Base-by-base conservation (phyloP, 2,888 invertebrate genomes). In the Lepidonotus clava region DNA sequence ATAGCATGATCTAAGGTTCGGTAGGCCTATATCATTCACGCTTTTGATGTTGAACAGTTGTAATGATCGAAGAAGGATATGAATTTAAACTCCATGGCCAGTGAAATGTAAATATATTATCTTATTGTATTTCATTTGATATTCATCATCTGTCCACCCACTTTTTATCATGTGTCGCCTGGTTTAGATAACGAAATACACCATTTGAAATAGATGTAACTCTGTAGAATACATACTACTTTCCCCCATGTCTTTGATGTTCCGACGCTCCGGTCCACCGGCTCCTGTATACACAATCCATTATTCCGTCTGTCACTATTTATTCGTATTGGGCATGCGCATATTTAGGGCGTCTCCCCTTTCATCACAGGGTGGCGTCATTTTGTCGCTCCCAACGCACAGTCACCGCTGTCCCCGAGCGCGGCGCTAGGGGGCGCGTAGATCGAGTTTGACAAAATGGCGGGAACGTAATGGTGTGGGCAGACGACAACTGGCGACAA, bases 401-500 rank as follows among this genome's bases (percentile, higher is more conserved):
- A 28, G 21, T 11, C 24, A 32, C 24, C 61, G 28, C 11, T 32
- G 61, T 61, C 61, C 61, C 61, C 24, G 61, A 61, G 61, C 61
- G 61, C n/a, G 4, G 32, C 61, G 14, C 61, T 32, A 61, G 61
- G 61, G 61, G 61, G 28, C 61, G 61, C 61, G 28, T 2, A 4
- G 61, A 61, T 4, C 61, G 61, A 28, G 28, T n/a, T 61, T 11
- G 5, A 24, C 21, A 28, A 61, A n/a, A 24, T 18, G n/a, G 61
- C n/a, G 61, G 56, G 24, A 61, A 61, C 24, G 61, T 61, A 61
- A 61, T 61, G 61, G 24, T 32, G 24, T n/a, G 28, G 24, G 61
- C 61, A 61, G 61, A 61, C 61, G 61, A 61, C 61, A 61, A 1
- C 61, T n/a, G 61, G 11, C 61, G 61, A 61, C 61, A 61, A 61